Percentiles rank a stretch among this genome's conserved stretches.
Conservation (phyloP, 2,797 vertebrate species). For the Sitta carolinensis region DNA sequence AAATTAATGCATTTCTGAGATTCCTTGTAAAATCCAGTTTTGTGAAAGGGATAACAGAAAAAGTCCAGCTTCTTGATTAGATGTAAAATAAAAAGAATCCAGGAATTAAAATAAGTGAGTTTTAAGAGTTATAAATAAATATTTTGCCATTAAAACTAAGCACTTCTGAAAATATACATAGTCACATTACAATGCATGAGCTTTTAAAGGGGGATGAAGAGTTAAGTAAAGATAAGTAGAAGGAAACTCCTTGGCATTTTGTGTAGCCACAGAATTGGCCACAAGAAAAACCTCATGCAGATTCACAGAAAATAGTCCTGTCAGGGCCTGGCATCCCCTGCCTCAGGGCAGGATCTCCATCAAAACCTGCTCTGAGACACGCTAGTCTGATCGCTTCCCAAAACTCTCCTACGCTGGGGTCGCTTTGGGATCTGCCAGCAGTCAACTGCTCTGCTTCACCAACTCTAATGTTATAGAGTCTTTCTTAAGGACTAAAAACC, state of each 20-base stretch:
- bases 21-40: background rate
- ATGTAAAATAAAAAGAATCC: background rate
- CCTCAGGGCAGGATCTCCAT: background rate
- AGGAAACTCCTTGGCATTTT: background rate
- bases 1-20: slow-evolving; percentile 21
- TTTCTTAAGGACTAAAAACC: background rate
- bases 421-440: background rate
- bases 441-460: background rate
- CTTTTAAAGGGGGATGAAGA: background rate
- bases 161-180: background rate
- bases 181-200: background rate
- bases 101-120: background rate
- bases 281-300: background rate
- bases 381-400: background rate
- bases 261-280: background rate
- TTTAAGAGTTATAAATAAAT: background rate
- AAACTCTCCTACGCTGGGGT: background rate
- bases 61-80: background rate
- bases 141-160: background rate
- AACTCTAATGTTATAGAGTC: background rate
- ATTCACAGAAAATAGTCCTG: background rate
- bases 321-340: background rate
- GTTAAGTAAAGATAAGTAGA: background rate
- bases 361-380: background rate
- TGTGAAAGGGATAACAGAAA: background rate